These are phyloP conservation scores for Mus spretus DNA, from an alignment of 2,797 vertebrate genomes.

Conservation along the genomic window DNA sequence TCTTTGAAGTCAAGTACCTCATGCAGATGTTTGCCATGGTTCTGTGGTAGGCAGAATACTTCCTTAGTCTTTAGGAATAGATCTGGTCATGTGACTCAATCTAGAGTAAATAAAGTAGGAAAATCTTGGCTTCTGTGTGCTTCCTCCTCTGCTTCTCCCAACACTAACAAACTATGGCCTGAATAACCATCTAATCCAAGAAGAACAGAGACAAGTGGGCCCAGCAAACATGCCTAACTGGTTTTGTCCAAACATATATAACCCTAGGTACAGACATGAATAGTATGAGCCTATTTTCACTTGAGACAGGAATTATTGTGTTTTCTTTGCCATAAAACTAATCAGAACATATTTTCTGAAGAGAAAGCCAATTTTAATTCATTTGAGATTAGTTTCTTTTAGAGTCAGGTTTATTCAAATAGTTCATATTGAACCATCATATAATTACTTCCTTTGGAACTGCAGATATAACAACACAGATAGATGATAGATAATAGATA, in stretches of 20 bases:
- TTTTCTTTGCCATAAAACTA: background rate
- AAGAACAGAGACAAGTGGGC: background rate
- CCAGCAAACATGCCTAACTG: background rate
- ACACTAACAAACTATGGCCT: background rate
- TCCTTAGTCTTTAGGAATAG: background rate
- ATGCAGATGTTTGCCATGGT: background rate
- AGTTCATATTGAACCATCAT: background rate
- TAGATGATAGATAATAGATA: background rate
- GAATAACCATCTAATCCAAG: background rate
- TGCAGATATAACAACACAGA: background rate
- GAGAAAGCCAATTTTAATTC: background rate
- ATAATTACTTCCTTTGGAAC: background rate
- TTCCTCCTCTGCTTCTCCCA: background rate
- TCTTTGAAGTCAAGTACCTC: background rate
- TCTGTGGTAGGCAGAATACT: background rate
- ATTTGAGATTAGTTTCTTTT: background rate
- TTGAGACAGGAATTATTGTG: background rate
- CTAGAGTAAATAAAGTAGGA: background rate
- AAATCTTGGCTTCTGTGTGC: background rate
- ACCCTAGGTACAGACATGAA: background rate
- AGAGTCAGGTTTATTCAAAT: background rate
- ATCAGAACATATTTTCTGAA: background rate
- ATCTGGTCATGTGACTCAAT: background rate
- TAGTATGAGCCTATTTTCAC: background rate
- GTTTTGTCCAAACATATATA: background rate